These are phyloP conservation scores for Cheilosia scutellata DNA, from an alignment of 2,888 invertebrate species.

Conservation along the genomic window DNA sequence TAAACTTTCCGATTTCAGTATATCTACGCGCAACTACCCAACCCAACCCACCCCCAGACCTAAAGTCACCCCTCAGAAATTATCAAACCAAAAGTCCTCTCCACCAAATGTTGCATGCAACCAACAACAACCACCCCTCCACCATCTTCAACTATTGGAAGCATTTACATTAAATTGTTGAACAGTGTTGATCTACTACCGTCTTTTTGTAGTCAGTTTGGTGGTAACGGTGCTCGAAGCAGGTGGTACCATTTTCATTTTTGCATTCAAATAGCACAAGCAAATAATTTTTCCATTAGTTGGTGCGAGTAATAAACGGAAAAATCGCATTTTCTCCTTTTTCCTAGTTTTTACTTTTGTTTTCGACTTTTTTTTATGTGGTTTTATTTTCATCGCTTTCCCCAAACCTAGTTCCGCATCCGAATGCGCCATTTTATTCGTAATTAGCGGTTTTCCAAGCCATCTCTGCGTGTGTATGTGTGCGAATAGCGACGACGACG, in stretches of 20 bases:
- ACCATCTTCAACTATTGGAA: background rate
- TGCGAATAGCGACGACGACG: background rate
- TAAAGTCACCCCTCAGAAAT: background rate
- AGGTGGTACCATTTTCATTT: conserved; percentile 49
- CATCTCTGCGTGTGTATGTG: background rate
- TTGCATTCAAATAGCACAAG: conserved; percentile 23
- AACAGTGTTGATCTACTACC: conserved; percentile 15
- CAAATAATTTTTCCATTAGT: conserved; percentile 12
- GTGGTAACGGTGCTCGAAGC: conserved; percentile 53
- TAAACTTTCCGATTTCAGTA: too few relatives aligned
- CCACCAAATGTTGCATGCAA: conserved; percentile 41
- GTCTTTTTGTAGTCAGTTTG: conserved; percentile 57
- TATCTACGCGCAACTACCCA: background rate
- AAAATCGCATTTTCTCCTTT: conserved; percentile 45
- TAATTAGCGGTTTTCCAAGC: conserved; percentile 4
- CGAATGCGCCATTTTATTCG: background rate
- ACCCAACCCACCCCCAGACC: background rate
- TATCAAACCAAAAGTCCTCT: conserved; percentile 14
- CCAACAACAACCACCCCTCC: conserved; percentile 17
- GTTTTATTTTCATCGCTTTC: conserved; percentile 20
- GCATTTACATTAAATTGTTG: conserved; percentile 14
- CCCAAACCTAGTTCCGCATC: conserved; percentile 19
- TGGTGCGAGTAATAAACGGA: conserved; percentile 27
- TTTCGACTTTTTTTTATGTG: conserved; percentile 28
- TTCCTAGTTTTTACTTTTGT: conserved; percentile 50